Evolutionary conservation across 2,113 vertebrate genomes (phyloP).

Genomic region (Lanius ludovicianus): DNA sequence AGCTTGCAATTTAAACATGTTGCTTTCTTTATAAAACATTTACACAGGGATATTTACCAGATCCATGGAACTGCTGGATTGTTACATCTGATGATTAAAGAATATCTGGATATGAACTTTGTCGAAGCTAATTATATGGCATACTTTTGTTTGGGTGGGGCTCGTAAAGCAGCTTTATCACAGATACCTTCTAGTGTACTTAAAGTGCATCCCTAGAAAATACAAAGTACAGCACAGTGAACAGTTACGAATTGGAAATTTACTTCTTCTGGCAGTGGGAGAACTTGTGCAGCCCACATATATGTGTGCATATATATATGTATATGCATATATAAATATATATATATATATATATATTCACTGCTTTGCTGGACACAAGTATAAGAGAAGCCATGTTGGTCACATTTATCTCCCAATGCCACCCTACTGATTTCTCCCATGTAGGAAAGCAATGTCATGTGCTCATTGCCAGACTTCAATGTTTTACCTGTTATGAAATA

Average conservation of each 20-base stretch:
- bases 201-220: not conserved
- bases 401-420: fast-evolving
- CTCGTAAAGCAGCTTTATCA: not conserved
- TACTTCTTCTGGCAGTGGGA: not conserved
- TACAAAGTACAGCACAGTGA: not conserved
- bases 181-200: not conserved
- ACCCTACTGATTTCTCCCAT: not conserved
- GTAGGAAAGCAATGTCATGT: not conserved
- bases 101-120: not conserved
- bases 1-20: not conserved
- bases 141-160: not conserved
- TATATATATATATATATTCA: not conserved
- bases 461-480: not conserved
- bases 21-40: not conserved
- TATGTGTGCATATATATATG: not conserved
- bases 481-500: not conserved
- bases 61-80: not conserved
- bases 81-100: conserved; percentile 16
- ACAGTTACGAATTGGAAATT: not conserved
- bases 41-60: not conserved
- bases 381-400: not conserved
- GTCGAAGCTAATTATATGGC: not conserved
- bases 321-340: not conserved
- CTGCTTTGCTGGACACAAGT: not conserved
- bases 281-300: not conserved